phyloP scores from a whole-genome alignment of 2,113 vertebrate genomes.

The Lichenostomus cassidix region DNA sequence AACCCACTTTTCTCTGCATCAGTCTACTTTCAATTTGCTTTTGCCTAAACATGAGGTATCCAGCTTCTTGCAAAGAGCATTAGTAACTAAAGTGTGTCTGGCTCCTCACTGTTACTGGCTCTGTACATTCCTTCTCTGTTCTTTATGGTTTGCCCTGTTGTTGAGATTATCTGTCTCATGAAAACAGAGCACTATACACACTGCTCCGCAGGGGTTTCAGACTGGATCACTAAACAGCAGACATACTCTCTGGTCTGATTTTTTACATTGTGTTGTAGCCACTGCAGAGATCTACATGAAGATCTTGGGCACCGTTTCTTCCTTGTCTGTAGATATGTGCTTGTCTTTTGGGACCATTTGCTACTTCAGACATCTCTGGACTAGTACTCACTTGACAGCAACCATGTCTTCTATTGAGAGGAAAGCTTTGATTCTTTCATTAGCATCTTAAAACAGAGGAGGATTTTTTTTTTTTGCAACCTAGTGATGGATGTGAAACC shows the following conservation, averaged over 20 bases:
- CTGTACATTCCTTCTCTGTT: not conserved
- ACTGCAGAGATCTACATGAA: not conserved
- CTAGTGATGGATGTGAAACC: not conserved
- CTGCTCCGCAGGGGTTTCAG: not conserved
- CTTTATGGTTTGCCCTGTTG: not conserved
- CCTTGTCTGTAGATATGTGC: fast-evolving
- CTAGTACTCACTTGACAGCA: not conserved
- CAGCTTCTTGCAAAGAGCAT: not conserved
- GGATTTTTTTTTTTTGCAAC: not conserved
- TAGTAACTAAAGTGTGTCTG: not conserved
- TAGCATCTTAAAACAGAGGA: not conserved
- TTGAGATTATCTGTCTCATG: not conserved
- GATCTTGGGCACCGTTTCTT: not conserved
- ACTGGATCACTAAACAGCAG: not conserved
- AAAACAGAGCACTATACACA: not conserved
- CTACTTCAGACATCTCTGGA: not conserved
- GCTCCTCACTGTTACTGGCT: not conserved
- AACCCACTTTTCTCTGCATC: not conserved
- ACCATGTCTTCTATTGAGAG: not conserved
- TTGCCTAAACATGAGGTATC: not conserved
- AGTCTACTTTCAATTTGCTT: not conserved
- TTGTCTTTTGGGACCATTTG: not conserved
- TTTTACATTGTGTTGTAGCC: not conserved
- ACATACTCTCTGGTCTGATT: not conserved
- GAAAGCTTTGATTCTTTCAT: not conserved